Percentiles rank a stretch among this genome's conserved stretches.
Evolutionary conservation across 2,888 invertebrate genomes (phyloP).

Genomic region (Drosophila vallismaia): DNA sequence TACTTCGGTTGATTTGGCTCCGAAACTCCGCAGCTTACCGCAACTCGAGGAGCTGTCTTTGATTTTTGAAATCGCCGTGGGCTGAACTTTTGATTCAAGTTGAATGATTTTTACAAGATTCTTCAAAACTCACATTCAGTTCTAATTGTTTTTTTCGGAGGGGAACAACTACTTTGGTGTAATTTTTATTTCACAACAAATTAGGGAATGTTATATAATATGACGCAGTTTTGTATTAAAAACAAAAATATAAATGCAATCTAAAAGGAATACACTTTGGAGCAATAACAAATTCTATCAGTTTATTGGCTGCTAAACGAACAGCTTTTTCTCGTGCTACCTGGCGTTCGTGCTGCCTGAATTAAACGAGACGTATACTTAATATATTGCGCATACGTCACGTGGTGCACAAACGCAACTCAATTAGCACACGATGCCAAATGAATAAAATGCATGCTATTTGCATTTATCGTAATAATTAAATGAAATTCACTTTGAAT

Average conservation of each 20-base stretch:
- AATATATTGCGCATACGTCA: conserved; percentile 70
- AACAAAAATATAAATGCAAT: neutral
- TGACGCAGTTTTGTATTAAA: neutral
- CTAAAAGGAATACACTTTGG: neutral
- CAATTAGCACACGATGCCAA: conserved; percentile 54
- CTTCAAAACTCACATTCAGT: conserved; percentile 1
- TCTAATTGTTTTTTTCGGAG: conserved; percentile 9
- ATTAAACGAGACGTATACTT: conserved; percentile 60
- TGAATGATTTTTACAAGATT: conserved; percentile 64
- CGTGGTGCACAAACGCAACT: conserved; percentile 53
- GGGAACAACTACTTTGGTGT: neutral
- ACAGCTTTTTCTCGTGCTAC: conserved; percentile 8
- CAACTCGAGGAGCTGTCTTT: conserved; percentile 51
- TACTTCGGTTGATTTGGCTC: conserved; percentile 16
- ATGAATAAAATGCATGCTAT: conserved; percentile 32
- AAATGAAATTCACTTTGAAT: conserved; percentile 24
- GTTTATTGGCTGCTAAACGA: conserved; percentile 58
- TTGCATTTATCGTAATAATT: conserved; percentile 50
- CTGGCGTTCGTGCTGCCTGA: conserved; percentile 32
- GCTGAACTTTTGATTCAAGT: conserved; percentile 45
- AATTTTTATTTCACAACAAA: neutral
- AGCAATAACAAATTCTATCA: neutral
- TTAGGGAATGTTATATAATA: neutral
- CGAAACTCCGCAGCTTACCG: conserved; percentile 18
- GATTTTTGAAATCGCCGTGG: conserved; percentile 74